Base-by-base conservation (phyloP, 2,797 vertebrate genomes). In the Sebastes trivittatus region DNA sequence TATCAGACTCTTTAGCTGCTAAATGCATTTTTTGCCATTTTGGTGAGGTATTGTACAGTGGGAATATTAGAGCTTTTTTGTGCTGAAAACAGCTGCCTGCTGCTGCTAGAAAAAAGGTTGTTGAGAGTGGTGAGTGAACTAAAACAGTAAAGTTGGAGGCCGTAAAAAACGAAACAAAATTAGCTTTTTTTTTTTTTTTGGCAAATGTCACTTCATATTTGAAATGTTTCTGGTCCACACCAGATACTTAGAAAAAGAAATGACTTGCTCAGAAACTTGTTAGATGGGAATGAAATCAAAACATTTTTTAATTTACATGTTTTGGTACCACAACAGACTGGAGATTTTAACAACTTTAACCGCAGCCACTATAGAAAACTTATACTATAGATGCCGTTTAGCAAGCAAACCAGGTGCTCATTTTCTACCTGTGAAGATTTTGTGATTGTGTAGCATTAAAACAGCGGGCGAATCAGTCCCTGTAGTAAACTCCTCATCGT, bases 401-500 rank as follows among this genome's bases (percentile, higher is more conserved):
- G 20, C 27, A n/a, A 10, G 42, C 18, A 38, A 64, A 68, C 32
- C 7, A 65, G 71, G 58, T 49, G 67, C 62, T 59, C 10, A 13
- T 69, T 77, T 62, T 75, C 62, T 78, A 76, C 70, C 75, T 83
- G 36, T 66, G 38, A 77, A n/a, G 60, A 69, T 42, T 73, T 80
- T 42, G 36, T 65, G 70, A 67, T 76, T 59, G 46, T 75, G 54
- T 77, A 71, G 75, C 62, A 36, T 75, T 75, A 85, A 83, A 68
- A 36, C 81, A 87, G 82, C 49, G 11, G 72, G 58, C 59, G 73
- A 82, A 77, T 73, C 79, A 23, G 58, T 79, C 54, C 69, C 66
- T 72, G 69, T n/a, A 10, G 75, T 84, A 81, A 91, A 86, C 62
- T 81, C 66, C 42, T 64, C 55, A 63, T 84, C 75, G 9, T 77